Conservation (phyloP, 2,797 vertebrate genomes). For the Paguma larvata region DNA sequence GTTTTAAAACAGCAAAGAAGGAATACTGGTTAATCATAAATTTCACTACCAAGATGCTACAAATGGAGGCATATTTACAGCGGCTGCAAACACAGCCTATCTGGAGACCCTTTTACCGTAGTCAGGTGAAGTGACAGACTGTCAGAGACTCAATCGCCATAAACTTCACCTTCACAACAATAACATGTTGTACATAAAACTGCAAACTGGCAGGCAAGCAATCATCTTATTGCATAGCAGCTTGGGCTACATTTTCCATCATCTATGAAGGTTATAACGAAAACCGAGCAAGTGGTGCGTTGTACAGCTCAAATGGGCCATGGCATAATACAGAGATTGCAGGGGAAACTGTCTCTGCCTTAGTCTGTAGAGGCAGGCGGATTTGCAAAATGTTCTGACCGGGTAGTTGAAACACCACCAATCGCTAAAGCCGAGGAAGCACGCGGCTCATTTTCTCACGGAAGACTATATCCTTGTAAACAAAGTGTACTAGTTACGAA, state of each 20-base stretch:
- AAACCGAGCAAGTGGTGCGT: not conserved
- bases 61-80: not conserved
- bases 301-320: conserved; percentile 47
- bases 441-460: not conserved
- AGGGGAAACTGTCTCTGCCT: conserved; percentile 2
- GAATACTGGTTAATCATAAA: conserved; percentile 27
- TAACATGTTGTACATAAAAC: not conserved
- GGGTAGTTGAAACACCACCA: not conserved
- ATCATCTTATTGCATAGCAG: not conserved
- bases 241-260: conserved; percentile 37
- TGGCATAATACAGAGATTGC: conserved; percentile 28
- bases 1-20: conserved; percentile 69
- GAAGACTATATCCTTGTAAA: not conserved
- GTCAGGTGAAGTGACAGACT: conserved; percentile 65
- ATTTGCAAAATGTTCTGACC: not conserved
- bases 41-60: conserved; percentile 25
- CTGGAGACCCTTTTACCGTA: conserved; percentile 11
- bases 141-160: conserved; percentile 17
- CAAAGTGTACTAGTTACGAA: not conserved
- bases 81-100: not conserved
- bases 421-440: not conserved
- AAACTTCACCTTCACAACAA: conserved; percentile 40
- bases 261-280: conserved; percentile 3
- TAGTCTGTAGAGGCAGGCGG: not conserved
- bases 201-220: not conserved